phyloP scores from a whole-genome alignment of 2,888 invertebrate genomes.

The Acrobasis suavella region DNA sequence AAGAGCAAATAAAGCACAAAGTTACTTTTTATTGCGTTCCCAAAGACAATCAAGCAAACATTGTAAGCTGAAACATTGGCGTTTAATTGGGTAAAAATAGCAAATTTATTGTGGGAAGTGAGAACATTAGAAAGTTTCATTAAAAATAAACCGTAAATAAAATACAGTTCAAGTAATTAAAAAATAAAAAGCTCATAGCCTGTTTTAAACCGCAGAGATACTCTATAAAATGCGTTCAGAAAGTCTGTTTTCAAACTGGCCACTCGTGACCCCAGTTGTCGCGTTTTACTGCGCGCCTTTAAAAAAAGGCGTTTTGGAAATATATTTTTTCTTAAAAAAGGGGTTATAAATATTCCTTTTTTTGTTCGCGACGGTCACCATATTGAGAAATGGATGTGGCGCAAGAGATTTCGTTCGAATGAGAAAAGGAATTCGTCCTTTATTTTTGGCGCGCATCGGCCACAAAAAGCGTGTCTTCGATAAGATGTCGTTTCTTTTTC shows the following conservation, averaged over 20 bases:
- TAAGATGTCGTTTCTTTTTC: slow-evolving; percentile 7
- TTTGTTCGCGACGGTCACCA: slow-evolving; percentile 46
- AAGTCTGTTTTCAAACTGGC: slow-evolving; percentile 46
- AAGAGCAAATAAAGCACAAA: slow-evolving; percentile 31
- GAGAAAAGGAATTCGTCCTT: slow-evolving; percentile 36
- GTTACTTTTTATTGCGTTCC: slow-evolving; percentile 20
- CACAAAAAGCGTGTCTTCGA: slow-evolving; percentile 17
- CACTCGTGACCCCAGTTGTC: slow-evolving; percentile 54
- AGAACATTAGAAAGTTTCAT: slow-evolving; percentile 10
- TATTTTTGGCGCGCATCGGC: slow-evolving; percentile 23
- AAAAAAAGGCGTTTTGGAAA: slow-evolving; percentile 48
- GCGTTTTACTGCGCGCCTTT: slow-evolving; percentile 58
- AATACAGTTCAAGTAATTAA: slow-evolving; percentile 3
- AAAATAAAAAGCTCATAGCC: slow-evolving; percentile 18
- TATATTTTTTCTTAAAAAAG: slow-evolving; percentile 52
- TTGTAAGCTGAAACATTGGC: slow-evolving; percentile 17
- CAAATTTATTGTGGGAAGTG: slow-evolving; percentile 20
- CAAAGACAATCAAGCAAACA: slow-evolving; percentile 22
- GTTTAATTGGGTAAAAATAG: slow-evolving; percentile 16
- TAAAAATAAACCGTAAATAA: slow-evolving; percentile 13
- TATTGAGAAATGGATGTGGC: slow-evolving; percentile 41
- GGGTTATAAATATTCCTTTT: slow-evolving; percentile 60
- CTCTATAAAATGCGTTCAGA: slow-evolving; percentile 33
- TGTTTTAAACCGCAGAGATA: slow-evolving; percentile 27
- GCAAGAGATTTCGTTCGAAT: slow-evolving; percentile 39